Base-by-base conservation (phyloP, 1,140 invertebrate genomes). In the Achroia grisella region DNA sequence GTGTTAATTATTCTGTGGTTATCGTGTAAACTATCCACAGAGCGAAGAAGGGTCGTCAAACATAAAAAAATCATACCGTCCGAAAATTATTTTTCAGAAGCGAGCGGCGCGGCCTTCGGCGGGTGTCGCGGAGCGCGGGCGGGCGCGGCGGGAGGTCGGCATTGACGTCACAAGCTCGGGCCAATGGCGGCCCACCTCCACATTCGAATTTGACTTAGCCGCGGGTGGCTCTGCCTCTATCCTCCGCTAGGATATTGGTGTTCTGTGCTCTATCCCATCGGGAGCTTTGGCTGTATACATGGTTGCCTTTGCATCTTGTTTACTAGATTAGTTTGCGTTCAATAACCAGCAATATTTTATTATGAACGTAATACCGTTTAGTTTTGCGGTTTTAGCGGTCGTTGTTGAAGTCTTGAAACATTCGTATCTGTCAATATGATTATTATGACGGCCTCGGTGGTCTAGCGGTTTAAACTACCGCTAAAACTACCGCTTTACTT, bases 11-110 rank as follows among this genome's bases (percentile, higher is more conserved):
- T n/a, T n/a, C n/a, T n/a, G n/a, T 13, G 13, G 13, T 35, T 35
- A 13, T 14, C 33, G 33, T 10, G 14, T 14, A 37, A 14, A 37
- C 35, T 42, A 30, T n/a, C 29, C 39, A 13, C 9, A 29, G 11
- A 33, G 32, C 6, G 23, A 28, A 30, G 39, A 17, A 17, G 30
- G 29, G 44, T 46, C 44, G 30, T 12, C 30, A 50, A 51, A 47
- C 56, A 55, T 52, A 61, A 59, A 61, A 60, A 65, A 65, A 62
- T 51, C 56, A 48, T 53, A 64, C 52, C 57, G 72, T 73, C 63
- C 64, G 67, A 76, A 76, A 81, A 71, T 73, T 77, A 79, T 77
- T 79, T 77, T 77, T 71, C 63, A 67, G 67, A 62, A 56, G 60
- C 66, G 66, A 56, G 51, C 52, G 53, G 62, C 59, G 58, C 68